Evolutionary conservation across 2,797 vertebrate genomes (phyloP), one percentile per base, ranked within the genome.

Genomic region (Cirrhinus molitorella): DNA sequence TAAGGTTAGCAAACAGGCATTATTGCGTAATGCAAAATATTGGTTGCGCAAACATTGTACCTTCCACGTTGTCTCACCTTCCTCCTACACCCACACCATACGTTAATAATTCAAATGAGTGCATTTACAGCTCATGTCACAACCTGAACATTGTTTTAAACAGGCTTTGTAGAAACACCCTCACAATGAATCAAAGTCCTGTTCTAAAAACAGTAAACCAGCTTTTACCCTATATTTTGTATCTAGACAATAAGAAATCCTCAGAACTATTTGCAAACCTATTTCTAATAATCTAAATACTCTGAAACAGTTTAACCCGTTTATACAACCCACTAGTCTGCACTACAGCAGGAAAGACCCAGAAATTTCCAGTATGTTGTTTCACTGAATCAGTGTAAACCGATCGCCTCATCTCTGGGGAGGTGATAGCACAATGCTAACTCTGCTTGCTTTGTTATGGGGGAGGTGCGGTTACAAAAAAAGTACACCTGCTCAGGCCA

Each of bases 401-500:
- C 4, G 71, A 82, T 82, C 47, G 59, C n/a, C 2, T 82, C 71
- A 53, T 82, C 80, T 82, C 80, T 17, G 28, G 80, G 80, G 67
- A 79, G 66, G 9, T 8, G 21, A 65, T 37, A 82, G 57, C 47
- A 59, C 63, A 37, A 57, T 47, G 67, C 47, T 25, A 79, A 83
- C 0, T 13, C n/a, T 19, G 73, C 70, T 16, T 49, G 71, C 37
- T 85, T 81, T 79, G 75, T 71, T 80, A n/a, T 40, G 25, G 43
- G 76, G 55, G 74, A 45, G 66, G 77, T 47, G 61, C n/a, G 5
- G 49, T 55, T 78, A 53, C 31, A 61, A 45, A 47, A 45, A 47
- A 11, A 40, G 12, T 19, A 86, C 47, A 63, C 70, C 84, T 66
- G 73, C 80, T 75, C 37, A 2, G 57, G 80, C 83, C 73, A 7